Evolutionary conservation across 2,113 vertebrate genomes (phyloP).

Genomic region (Poeciliopsis retropinna): DNA sequence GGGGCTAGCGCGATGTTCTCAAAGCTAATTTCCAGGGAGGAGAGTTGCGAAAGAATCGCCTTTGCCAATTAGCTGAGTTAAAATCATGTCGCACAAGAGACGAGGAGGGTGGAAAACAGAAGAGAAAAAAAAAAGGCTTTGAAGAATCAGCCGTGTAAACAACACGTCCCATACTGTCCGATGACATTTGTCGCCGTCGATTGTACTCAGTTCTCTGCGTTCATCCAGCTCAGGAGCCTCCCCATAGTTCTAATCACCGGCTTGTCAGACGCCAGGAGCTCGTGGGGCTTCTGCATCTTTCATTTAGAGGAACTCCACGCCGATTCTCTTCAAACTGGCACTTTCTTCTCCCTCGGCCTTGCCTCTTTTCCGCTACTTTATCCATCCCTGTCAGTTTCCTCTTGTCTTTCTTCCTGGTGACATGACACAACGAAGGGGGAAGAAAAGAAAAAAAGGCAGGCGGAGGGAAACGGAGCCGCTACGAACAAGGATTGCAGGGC

Average conservation of each 20-base stretch:
- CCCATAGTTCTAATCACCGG: constrained; percentile 61
- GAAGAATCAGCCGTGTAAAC: constrained; percentile 11
- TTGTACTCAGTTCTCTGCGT: constrained; percentile 19
- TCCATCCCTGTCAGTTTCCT: constrained; percentile 36
- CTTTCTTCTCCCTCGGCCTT: constrained; percentile 14
- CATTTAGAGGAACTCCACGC: constrained; percentile 24
- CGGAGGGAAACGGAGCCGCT: constrained; percentile 24
- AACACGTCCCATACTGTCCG: constrained; percentile 35
- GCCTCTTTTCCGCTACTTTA: constrained; percentile 6
- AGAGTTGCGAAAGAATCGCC: not conserved
- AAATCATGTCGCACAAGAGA: constrained; percentile 36
- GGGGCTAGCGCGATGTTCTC: constrained; percentile 4
- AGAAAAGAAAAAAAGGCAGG: constrained; percentile 8
- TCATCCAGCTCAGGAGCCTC: constrained; percentile 48
- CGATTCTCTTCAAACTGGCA: constrained; percentile 26
- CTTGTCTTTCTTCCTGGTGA: constrained; percentile 48
- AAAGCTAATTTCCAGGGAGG: constrained; percentile 2
- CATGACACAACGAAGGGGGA: constrained; percentile 23
- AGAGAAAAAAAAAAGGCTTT: constrained; percentile 7
- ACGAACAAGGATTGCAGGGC: constrained; percentile 50
- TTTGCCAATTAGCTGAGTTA: constrained; percentile 15
- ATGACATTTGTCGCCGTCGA: constrained; percentile 35
- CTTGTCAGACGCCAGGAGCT: constrained; percentile 29
- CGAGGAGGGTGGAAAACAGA: constrained; percentile 11
- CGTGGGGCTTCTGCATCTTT: constrained; percentile 31